Evolutionary conservation across 1,140 invertebrate genomes (phyloP).

Genomic region (Lineus longissimus): DNA sequence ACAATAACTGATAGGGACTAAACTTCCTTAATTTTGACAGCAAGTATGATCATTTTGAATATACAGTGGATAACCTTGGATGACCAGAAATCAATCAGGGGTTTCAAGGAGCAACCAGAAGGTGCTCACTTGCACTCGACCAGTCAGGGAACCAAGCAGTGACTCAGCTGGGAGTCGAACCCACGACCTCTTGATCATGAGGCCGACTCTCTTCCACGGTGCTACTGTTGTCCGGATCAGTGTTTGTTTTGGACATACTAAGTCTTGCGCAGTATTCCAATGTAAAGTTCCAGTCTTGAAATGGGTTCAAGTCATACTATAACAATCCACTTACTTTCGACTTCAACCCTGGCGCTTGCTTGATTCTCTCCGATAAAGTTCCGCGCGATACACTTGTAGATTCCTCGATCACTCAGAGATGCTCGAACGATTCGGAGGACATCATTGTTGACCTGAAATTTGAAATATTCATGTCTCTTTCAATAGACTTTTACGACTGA

Average conservation of each 20-base stretch:
- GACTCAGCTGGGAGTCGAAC: too few species aligned
- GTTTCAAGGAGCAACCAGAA: too few species aligned
- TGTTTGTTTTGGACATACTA: too few species aligned
- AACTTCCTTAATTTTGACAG: neutral
- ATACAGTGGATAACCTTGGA: neutral
- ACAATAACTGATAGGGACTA: neutral
- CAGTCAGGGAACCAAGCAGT: too few species aligned
- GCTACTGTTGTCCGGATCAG: neutral
- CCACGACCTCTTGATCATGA: too few species aligned
- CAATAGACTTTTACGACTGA: too few species aligned
- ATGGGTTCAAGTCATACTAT: too few species aligned
- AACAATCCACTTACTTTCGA: constrained; percentile 72
- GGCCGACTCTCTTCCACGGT: too few species aligned
- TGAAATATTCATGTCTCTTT: too few species aligned
- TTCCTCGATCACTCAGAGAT: constrained; percentile 70
- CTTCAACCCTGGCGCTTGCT: constrained; percentile 72
- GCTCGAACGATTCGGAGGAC: constrained; percentile 63
- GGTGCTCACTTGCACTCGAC: too few species aligned
- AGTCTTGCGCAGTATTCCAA: too few species aligned
- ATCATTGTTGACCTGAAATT: constrained; percentile 59
- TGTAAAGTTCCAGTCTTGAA: neutral
- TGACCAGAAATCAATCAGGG: neutral
- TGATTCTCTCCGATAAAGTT: constrained; percentile 59
- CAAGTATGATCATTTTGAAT: too few species aligned
- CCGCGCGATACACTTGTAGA: constrained; percentile 71